A percentile compares a stretch with the other conserved stretches of the same genome.
phyloP scores from a whole-genome alignment of 2,888 invertebrate species.

The Helicoverpa assulta region DNA sequence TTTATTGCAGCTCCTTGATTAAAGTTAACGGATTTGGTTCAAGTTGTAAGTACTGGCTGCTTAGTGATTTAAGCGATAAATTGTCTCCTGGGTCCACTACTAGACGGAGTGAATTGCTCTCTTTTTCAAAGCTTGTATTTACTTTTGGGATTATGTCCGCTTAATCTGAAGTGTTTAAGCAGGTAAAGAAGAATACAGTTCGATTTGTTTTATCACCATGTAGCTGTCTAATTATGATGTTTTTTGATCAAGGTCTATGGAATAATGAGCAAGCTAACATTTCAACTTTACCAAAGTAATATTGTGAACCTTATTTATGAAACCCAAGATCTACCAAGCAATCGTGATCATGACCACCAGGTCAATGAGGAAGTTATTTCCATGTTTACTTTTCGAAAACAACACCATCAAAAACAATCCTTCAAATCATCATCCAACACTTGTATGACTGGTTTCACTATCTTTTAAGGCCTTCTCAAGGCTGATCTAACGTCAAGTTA shows the following conservation, averaged over 20 bases:
- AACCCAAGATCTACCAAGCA: too few relatives aligned
- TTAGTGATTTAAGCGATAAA: conserved; percentile 16
- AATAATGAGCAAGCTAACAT: too few relatives aligned
- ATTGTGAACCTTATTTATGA: too few relatives aligned
- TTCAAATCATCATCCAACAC: conserved; percentile 1
- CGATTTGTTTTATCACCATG: too few relatives aligned
- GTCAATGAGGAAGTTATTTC: too few relatives aligned
- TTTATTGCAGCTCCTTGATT: conserved; percentile 43
- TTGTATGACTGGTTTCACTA: conserved; percentile 16
- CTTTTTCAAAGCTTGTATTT: background rate
- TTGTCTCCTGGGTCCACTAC: conserved; percentile 6
- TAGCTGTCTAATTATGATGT: too few relatives aligned
- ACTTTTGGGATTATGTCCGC: background rate
- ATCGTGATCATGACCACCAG: too few relatives aligned
- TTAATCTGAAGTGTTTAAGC: too few relatives aligned
- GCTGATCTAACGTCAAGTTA: conserved; percentile 42
- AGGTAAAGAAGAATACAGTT: too few relatives aligned
- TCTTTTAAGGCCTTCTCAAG: conserved; percentile 40
- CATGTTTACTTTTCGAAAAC: background rate
- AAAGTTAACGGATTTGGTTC: conserved; percentile 21
- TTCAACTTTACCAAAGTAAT: too few relatives aligned
- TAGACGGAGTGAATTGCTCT: background rate
- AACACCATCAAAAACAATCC: conserved; percentile 14
- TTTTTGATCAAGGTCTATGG: too few relatives aligned
- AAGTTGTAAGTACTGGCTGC: conserved; percentile 1